phyloP scores from a whole-genome alignment of 2,888 invertebrate species.

The Acheta domesticus region DNA sequence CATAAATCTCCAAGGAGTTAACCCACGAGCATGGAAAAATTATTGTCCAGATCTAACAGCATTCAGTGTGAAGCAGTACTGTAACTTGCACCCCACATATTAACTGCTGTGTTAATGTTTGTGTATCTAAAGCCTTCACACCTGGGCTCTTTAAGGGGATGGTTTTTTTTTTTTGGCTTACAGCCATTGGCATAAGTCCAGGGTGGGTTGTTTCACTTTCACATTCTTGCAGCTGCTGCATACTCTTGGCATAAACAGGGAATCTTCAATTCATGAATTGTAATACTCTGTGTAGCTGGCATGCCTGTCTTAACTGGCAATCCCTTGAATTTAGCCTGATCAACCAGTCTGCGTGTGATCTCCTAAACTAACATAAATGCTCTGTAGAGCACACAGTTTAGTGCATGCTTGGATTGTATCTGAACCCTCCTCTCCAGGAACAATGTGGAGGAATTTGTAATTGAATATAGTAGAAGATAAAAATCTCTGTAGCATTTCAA shows the following conservation, averaged over 20 bases:
- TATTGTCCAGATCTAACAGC: neutral
- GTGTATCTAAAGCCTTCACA: neutral
- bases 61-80: neutral
- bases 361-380: neutral
- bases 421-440: neutral
- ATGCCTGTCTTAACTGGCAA: conserved; percentile 1
- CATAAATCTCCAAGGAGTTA: neutral
- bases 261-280: no score
- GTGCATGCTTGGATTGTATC: neutral
- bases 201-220: no score
- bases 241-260: no score
- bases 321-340: neutral
- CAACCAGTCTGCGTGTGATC: neutral
- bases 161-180: no score
- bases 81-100: neutral
- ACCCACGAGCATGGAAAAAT: neutral
- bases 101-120: neutral
- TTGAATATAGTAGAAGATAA: no score
- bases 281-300: neutral
- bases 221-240: no score
- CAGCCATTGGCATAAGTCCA: no score
- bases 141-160: no score
- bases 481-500: no score
- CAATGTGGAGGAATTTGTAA: no score
- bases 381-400: neutral